phyloP scores from a whole-genome alignment of 2,888 invertebrate species.

The Hemistola chrysoprasaria region DNA sequence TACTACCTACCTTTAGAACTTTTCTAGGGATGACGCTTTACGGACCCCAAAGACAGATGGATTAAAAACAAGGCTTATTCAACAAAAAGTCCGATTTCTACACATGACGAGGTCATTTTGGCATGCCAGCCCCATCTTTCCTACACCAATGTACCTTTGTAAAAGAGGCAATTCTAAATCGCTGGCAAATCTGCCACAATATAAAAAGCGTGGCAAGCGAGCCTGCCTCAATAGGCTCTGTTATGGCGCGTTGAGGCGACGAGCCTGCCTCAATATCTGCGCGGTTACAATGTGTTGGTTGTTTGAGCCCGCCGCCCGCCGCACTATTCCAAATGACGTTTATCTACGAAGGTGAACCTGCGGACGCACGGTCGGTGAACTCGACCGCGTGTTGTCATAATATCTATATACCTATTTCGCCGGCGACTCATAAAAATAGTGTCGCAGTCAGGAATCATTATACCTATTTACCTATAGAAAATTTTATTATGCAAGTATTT shows the following conservation, averaged over 20 bases:
- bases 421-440: slow-evolving; percentile 45
- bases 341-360: slow-evolving; percentile 76
- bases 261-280: slow-evolving; percentile 55
- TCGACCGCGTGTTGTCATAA: slow-evolving; percentile 50
- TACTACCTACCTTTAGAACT: too few species aligned
- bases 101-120: too few species aligned
- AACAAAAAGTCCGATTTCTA: too few species aligned
- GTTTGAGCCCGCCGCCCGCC: slow-evolving; percentile 33
- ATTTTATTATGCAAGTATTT: too few species aligned
- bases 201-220: neutral
- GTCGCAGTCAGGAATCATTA: slow-evolving; percentile 47
- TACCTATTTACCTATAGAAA: slow-evolving; percentile 19
- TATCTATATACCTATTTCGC: slow-evolving; percentile 53
- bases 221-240: slow-evolving; percentile 15
- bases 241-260: slow-evolving; percentile 7
- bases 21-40: too few species aligned
- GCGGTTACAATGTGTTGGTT: slow-evolving; percentile 45
- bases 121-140: too few species aligned
- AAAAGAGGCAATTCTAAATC: too few species aligned
- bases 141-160: too few species aligned
- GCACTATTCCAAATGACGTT: slow-evolving; percentile 65
- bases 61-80: too few species aligned
- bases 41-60: too few species aligned
- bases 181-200: too few species aligned
- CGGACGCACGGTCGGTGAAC: slow-evolving; percentile 75